Evolutionary conservation across 2,113 vertebrate species (phyloP).

Genomic region (Orthonyx spaldingii): DNA sequence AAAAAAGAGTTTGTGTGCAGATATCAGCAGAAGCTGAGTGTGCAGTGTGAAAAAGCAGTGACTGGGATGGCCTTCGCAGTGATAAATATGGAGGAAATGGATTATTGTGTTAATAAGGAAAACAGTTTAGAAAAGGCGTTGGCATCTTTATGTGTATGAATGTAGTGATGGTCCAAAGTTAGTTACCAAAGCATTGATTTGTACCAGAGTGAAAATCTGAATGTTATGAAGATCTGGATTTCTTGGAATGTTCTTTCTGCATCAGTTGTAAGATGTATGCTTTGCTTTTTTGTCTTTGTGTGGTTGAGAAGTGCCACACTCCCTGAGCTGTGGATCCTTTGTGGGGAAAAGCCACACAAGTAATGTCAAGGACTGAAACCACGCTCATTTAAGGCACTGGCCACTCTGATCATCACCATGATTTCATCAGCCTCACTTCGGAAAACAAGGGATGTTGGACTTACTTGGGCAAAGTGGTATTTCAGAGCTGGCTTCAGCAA

Average conservation of each 20-base stretch:
- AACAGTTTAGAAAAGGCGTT: background rate
- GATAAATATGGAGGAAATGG: background rate
- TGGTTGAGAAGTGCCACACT: background rate
- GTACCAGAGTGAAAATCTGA: background rate
- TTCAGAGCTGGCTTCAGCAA: background rate
- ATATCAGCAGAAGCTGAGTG: background rate
- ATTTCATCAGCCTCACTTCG: background rate
- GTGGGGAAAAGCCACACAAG: background rate
- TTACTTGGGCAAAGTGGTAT: background rate
- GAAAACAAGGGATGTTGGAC: background rate
- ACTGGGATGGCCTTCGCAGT: background rate
- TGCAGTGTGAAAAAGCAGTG: background rate
- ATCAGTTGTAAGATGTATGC: rapidly evolving
- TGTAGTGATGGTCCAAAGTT: background rate
- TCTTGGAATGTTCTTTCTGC: background rate
- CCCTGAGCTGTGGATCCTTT: background rate
- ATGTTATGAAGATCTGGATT: background rate
- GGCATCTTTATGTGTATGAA: background rate
- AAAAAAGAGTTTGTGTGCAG: background rate
- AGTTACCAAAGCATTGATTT: background rate
- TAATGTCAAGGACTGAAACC: background rate
- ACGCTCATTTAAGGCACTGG: background rate
- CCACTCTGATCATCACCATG: background rate
- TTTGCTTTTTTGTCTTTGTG: background rate
- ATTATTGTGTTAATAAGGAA: background rate